Conservation (phyloP, 2,797 vertebrate genomes). For the Anguilla megastoma region DNA sequence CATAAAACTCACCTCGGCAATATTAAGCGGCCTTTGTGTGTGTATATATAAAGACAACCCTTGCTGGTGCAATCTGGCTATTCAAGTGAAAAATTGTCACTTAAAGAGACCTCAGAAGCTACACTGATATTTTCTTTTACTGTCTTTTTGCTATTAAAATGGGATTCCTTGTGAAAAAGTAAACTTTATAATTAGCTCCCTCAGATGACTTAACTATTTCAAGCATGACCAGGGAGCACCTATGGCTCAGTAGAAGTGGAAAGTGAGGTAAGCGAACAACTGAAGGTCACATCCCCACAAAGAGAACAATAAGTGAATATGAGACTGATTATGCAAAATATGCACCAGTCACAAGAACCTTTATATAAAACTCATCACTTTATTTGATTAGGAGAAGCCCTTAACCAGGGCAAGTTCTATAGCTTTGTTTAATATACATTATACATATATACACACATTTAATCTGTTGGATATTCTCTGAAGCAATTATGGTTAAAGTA, state of each 20-base stretch:
- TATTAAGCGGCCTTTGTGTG: slow-evolving; percentile 56
- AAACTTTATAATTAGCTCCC: slow-evolving; percentile 67
- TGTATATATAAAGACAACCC: slow-evolving; percentile 43
- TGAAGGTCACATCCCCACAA: slow-evolving; percentile 6
- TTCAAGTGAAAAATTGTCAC: slow-evolving; percentile 70
- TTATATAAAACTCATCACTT: not conserved
- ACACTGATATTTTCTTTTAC: slow-evolving; percentile 59
- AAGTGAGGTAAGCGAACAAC: slow-evolving; percentile 37
- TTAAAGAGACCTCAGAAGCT: slow-evolving; percentile 60
- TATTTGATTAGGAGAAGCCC: not conserved
- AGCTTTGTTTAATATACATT: not conserved
- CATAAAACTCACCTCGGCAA: slow-evolving; percentile 48
- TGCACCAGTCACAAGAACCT: not conserved
- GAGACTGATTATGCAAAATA: not conserved
- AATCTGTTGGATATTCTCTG: not conserved
- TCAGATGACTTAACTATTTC: slow-evolving; percentile 54
- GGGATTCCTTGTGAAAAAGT: slow-evolving; percentile 71
- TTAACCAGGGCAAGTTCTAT: not conserved
- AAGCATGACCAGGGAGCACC: slow-evolving; percentile 62
- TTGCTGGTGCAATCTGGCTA: slow-evolving; percentile 55
- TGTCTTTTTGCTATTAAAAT: slow-evolving; percentile 64
- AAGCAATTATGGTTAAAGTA: not conserved
- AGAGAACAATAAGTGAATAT: not conserved
- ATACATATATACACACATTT: not conserved
- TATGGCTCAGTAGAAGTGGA: slow-evolving; percentile 2